These are phyloP conservation scores for Leptinotarsa juncta DNA, from an alignment of 2,888 invertebrate genomes.

Conservation along the genomic window DNA sequence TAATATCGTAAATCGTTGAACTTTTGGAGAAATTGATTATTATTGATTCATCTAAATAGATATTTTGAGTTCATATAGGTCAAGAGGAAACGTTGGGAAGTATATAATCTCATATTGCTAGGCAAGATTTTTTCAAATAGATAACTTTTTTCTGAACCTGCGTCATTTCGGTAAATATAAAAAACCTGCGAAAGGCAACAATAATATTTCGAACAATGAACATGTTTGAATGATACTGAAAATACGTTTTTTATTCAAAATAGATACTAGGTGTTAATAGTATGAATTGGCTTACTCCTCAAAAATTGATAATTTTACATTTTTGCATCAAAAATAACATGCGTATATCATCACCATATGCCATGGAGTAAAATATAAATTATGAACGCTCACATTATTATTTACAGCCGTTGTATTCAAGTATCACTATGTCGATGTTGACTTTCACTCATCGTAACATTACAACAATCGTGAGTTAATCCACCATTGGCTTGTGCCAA, in stretches of 20 bases:
- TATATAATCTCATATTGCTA: too few species aligned
- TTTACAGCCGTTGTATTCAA: slow-evolving; percentile 23
- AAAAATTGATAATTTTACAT: slow-evolving; percentile 1
- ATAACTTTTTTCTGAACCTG: too few species aligned
- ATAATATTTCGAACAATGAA: too few species aligned
- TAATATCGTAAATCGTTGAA: background rate
- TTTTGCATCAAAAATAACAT: slow-evolving; percentile 20
- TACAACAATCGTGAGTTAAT: slow-evolving; percentile 9
- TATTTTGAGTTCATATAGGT: too few species aligned
- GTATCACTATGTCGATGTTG: slow-evolving; percentile 13
- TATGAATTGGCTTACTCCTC: too few species aligned
- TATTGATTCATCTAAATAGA: background rate
- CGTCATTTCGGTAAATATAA: too few species aligned
- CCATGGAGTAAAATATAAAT: slow-evolving; percentile 12
- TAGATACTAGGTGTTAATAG: too few species aligned
- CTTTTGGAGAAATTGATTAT: background rate
- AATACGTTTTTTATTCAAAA: too few species aligned
- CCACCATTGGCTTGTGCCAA: slow-evolving; percentile 6
- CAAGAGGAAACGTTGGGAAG: too few species aligned
- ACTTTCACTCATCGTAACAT: slow-evolving; percentile 20
- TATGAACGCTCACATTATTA: slow-evolving; percentile 14
- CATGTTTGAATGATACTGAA: too few species aligned
- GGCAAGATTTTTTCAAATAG: too few species aligned
- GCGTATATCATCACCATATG: slow-evolving; percentile 15
- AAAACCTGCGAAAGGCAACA: too few species aligned